Evolutionary conservation across 1,140 invertebrate species (phyloP), one percentile per base, ranked within the genome.

Genomic region (Cecropterus lyciades): DNA sequence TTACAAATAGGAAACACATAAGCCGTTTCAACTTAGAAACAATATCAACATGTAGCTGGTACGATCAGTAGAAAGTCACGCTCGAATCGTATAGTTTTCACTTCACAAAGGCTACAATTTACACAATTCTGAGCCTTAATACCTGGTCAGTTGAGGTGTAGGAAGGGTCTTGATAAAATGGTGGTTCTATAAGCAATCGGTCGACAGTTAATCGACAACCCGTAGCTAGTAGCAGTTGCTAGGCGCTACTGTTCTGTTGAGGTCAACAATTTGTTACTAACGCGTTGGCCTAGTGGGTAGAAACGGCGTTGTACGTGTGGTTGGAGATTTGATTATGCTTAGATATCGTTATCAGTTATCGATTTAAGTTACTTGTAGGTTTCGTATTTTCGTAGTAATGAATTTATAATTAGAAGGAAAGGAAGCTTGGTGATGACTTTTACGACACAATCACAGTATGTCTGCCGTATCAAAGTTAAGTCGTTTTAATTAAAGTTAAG

Each of bases 231-330:
- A 62, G 16, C 53, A 40, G 57, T 63, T 63, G 59, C 59, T 63
- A 63, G 48, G 59, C 17, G 59, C 59, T 62, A 62, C 59, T 62
- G 59, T 51, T 52, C 37, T 42, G 48, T 63, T 63, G 48, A 63
- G 60, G 60, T 42, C 60, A 63, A 63, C 60, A 63, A 52, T 63
- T 63, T 63, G 60, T 52, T 63, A 63, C 59, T 56, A 56, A 56
- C 37, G 51, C 51, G 27, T 1, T 17, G 33, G 52, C 52, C 33
- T 40, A 55, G 52, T 55, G 15, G 59, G 33, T 51, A 49, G 4
- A 33, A 46, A 63, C 60, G 49, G 60, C 17, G 8, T 24, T 14
- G 14, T 14, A 52, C n/a, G 30, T 40, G 51, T 53, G 27, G 51
- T 24, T 55, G 33, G 5, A 8, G 15, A 1, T 55, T 53, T 15